Percentiles rank a stretch among this genome's conserved stretches.
phyloP scores from a whole-genome alignment of 2,113 vertebrate species.

The Hemiprocne comata region DNA sequence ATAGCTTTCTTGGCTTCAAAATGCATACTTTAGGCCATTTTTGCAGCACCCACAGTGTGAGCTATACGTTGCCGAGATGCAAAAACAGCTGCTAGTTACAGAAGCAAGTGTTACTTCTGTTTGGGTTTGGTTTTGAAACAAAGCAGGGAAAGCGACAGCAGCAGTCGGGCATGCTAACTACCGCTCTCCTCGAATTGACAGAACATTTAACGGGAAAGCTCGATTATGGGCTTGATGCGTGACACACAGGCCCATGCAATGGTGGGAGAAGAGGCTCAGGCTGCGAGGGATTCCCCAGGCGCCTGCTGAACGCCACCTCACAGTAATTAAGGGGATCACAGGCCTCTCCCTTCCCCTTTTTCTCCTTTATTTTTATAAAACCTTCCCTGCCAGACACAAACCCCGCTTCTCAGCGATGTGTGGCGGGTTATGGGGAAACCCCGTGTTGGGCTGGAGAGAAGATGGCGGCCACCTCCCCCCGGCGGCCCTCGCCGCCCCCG shows the following conservation, averaged over 20 bases:
- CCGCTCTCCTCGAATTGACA: accelerated
- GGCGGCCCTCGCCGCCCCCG: no score
- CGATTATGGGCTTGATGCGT: accelerated
- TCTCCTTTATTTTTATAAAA: neutral
- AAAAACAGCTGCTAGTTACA: neutral
- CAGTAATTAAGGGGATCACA: neutral
- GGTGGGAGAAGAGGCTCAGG: neutral
- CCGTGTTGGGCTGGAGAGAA: neutral
- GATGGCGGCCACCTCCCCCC: neutral
- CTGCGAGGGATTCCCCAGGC: accelerated
- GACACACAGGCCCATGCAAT: accelerated
- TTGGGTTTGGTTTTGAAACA: neutral
- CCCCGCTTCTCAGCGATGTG: accelerated
- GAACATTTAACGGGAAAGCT: neutral
- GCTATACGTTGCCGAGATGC: accelerated
- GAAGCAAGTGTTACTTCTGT: accelerated
- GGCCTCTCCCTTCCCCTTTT: neutral
- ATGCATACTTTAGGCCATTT: accelerated
- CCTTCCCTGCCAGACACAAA: no score
- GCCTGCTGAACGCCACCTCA: neutral
- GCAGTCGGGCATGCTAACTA: accelerated
- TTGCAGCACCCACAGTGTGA: neutral
- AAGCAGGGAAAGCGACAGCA: neutral
- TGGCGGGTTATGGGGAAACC: accelerated
- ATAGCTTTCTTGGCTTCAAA: neutral